phyloP scores from a whole-genome alignment of 2,113 vertebrate genomes.

The Aix galericulata region DNA sequence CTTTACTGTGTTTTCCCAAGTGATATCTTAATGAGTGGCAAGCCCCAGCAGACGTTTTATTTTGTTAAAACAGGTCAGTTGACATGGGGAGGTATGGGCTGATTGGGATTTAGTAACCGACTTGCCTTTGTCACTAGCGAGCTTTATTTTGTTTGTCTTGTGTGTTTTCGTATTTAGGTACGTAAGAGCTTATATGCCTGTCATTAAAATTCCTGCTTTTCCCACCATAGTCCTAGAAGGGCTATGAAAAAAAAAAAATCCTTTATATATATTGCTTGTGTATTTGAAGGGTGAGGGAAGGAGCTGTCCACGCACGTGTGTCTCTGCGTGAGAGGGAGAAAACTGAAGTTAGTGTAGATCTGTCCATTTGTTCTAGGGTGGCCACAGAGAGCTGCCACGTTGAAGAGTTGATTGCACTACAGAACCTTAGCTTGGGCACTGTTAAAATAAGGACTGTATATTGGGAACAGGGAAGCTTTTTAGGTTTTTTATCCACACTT shows the following conservation, averaged over 20 bases:
- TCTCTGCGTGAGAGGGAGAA: neutral
- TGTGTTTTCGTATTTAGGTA: constrained; percentile 25
- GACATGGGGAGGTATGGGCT: neutral
- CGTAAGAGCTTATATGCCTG: constrained; percentile 42
- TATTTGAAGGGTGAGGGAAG: constrained; percentile 31
- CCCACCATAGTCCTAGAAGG: constrained; percentile 25
- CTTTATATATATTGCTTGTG: constrained; percentile 19
- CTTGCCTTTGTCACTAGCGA: constrained; percentile 56
- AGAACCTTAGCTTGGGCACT: constrained; percentile 65
- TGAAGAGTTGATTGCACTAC: constrained; percentile 73
- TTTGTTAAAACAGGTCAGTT: constrained; percentile 16
- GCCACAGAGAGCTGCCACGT: constrained; percentile 39
- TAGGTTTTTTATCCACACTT: constrained; percentile 43
- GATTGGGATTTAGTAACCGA: constrained; percentile 37
- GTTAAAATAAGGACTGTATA: constrained; percentile 69
- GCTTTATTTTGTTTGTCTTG: constrained; percentile 41
- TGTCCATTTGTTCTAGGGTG: constrained; percentile 46
- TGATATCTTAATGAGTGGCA: neutral
- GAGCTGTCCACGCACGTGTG: neutral
- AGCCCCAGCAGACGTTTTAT: constrained; percentile 24
- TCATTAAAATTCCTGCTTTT: constrained; percentile 41
- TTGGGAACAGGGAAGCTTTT: constrained; percentile 61
- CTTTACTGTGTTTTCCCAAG: constrained; percentile 19
- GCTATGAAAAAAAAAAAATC: neutral
- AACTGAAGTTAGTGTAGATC: constrained; percentile 13